Evolutionary conservation across 2,113 vertebrate genomes (phyloP).

Genomic region (Heterocephalus glaber): DNA sequence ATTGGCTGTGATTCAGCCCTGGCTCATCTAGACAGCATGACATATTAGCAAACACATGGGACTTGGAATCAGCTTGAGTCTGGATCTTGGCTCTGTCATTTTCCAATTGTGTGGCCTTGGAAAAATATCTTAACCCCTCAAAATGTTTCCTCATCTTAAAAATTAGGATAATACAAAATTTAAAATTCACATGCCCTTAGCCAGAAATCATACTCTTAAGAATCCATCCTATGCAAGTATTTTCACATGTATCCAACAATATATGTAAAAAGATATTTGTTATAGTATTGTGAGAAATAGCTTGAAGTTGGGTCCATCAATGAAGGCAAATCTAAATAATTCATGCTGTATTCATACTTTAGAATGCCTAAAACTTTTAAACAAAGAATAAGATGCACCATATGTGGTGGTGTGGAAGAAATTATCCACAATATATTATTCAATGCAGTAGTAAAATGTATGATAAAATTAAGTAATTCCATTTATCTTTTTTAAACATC

Average conservation of each 20-base stretch:
- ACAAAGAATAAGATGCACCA: background rate
- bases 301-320: background rate
- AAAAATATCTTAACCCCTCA: background rate
- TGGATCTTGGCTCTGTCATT: slow-evolving; percentile 28
- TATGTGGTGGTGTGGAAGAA: background rate
- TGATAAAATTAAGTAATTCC: background rate
- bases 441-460: background rate
- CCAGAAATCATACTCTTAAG: background rate
- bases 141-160: slow-evolving; percentile 39
- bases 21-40: background rate
- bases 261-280: background rate
- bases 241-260: background rate
- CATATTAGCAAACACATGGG: slow-evolving; percentile 24
- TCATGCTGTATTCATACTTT: background rate
- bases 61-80: background rate
- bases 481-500: background rate
- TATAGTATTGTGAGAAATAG: background rate
- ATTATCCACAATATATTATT: background rate
- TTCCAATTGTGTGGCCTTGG: slow-evolving; percentile 14
- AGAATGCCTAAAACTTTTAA: background rate
- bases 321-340: background rate
- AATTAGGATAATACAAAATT: slow-evolving; percentile 13
- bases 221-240: background rate
- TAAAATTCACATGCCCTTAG: background rate
- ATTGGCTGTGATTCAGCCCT: background rate